Evolutionary conservation across 2,888 invertebrate genomes (phyloP).

Genomic region (Heliothis peltigera): DNA sequence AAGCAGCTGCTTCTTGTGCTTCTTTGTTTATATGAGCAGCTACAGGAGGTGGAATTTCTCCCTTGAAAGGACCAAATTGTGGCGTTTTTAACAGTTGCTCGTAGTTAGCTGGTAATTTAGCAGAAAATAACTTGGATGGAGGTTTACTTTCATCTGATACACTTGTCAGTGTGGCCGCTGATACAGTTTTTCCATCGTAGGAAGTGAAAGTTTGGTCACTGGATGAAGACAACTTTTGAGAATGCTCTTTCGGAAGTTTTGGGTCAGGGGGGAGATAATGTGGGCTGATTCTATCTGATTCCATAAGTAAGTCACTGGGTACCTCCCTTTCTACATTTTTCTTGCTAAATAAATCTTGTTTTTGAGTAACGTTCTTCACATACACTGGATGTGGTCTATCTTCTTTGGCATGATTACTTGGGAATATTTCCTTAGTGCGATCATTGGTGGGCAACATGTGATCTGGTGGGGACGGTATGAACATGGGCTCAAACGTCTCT

Average conservation of each 20-base stretch:
- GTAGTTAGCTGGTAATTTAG: constrained; percentile 83
- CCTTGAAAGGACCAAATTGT: constrained; percentile 93
- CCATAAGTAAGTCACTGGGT: constrained; percentile 91
- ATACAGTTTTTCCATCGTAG: constrained; percentile 94
- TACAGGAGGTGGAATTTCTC: constrained; percentile 91
- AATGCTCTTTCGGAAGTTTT: constrained; percentile 84
- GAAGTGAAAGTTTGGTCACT: constrained; percentile 90
- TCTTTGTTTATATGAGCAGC: constrained; percentile 70
- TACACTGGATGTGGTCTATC: constrained; percentile 87
- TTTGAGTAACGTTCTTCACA: constrained; percentile 78
- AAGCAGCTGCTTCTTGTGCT: constrained; percentile 12
- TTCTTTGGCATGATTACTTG: constrained; percentile 84
- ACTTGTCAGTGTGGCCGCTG: constrained; percentile 91
- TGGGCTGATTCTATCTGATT: constrained; percentile 92
- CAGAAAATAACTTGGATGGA: constrained; percentile 79
- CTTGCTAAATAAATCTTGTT: constrained; percentile 79
- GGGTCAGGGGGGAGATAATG: constrained; percentile 93
- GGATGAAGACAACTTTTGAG: constrained; percentile 76
- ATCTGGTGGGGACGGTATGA: constrained; percentile 94
- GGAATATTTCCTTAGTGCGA: constrained; percentile 83
- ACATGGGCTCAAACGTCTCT: constrained; percentile 94
- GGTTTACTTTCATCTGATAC: constrained; percentile 83
- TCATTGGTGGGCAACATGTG: constrained; percentile 83
- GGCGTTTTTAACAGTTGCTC: constrained; percentile 92
- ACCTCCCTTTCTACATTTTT: constrained; percentile 84